phyloP scores from a whole-genome alignment of 37 sponge, comb jelly and placozoan species.

The Beroe forskalii region DNA sequence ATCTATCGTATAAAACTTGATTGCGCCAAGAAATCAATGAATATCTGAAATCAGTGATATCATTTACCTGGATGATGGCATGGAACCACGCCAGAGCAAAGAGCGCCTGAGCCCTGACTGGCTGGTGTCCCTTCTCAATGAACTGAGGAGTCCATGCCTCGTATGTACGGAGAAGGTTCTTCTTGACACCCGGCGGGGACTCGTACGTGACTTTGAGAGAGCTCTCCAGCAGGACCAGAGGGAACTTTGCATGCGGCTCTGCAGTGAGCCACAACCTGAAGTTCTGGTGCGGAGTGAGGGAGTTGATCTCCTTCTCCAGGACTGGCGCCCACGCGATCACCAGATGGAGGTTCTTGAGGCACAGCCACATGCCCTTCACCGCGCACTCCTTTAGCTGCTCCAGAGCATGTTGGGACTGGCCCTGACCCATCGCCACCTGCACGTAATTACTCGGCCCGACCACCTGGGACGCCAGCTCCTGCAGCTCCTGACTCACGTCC shows the following conservation, averaged over 20 bases:
- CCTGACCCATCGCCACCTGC: slow-evolving; percentile 97
- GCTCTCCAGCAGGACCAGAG: slow-evolving; percentile 83
- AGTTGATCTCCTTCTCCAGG: slow-evolving; percentile 91
- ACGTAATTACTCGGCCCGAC: slow-evolving; percentile 81
- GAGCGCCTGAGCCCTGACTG: slow-evolving; percentile 76
- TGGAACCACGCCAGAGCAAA: slow-evolving; percentile 98
- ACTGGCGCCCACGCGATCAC: slow-evolving; percentile 86
- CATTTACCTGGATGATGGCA: slow-evolving; percentile 90
- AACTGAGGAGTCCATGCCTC: slow-evolving; percentile 88
- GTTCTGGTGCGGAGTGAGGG: slow-evolving; percentile 74
- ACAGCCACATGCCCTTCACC: slow-evolving; percentile 87
- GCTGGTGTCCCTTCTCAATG: slow-evolving; percentile 70
- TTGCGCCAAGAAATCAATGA: too few relatives aligned
- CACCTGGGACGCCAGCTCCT: slow-evolving; percentile 80
- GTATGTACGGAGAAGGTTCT: slow-evolving; percentile 87
- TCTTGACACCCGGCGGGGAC: slow-evolving; percentile 91
- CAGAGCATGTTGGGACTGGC: slow-evolving; percentile 83
- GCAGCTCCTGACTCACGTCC: slow-evolving; percentile 95
- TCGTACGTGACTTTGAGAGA: slow-evolving; percentile 75
- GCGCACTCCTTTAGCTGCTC: slow-evolving; percentile 82
- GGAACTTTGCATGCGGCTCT: slow-evolving; percentile 87
- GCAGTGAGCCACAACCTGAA: slow-evolving; percentile 95
- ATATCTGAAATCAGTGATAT: too few relatives aligned
- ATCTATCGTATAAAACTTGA: too few relatives aligned
- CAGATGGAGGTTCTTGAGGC: slow-evolving; percentile 96